Base-by-base conservation (phyloP, 2,113 vertebrate species). In the Grammomys dolichurus region DNA sequence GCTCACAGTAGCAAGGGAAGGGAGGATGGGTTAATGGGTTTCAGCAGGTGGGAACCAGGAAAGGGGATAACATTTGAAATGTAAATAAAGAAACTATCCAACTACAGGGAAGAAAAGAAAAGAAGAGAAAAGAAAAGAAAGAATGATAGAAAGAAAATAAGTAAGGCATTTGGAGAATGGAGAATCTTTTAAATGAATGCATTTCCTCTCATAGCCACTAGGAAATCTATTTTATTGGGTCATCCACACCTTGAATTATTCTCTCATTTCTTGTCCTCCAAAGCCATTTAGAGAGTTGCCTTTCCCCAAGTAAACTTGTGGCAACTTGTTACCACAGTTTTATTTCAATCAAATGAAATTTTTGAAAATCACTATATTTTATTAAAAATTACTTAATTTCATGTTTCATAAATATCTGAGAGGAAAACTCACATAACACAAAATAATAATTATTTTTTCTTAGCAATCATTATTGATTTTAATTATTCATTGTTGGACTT, bases 401-500 rank as follows among this genome's bases (percentile, higher is more conserved):
- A 72, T 67, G 90, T 78, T 92, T 97, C 80, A 85, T 72, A 91
- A 96, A n/a, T 22, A 94, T 76, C 94, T 89, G 48, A 69, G 28
- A 4, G 1, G 3, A 40, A 85, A 90, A 40, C 65, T 58, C 73
- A 3, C 17, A 86, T n/a, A 85, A 54, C 6, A 60, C 26, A 91
- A 90, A 96, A 94, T 70, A 56, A 40, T 28, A 7, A 90, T 96
- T 84, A 28, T 2, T 65, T 90, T 95, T 90, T 78, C 26, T 7
- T 97, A 89, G 91, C 73, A 93, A 67, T 76, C 70, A 6, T 87
- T 80, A 17, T 94, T 97, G 33, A 95, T 96, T 97, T 97, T 88
- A 93, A 93, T 97, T 73, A 96, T 81, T 91, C 95, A 96, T 60
- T 36, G 95, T 91, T 75, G 11, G 26, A 93, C 93, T 97, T 90